Evolutionary conservation across 2,888 invertebrate genomes (phyloP).

Genomic region (Chrysina gloriosa): DNA sequence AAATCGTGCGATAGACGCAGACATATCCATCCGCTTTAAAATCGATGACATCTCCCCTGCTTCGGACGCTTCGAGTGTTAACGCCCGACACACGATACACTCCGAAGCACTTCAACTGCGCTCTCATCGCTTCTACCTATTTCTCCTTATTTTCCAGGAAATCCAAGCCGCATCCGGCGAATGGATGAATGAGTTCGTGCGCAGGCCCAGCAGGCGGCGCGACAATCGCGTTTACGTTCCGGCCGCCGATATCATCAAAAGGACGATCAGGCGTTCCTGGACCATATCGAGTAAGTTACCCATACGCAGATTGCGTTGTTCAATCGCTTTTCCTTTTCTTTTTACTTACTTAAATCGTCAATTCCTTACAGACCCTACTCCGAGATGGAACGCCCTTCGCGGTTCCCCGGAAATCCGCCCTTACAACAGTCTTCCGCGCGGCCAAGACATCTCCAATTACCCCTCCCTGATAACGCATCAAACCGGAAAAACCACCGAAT

Average conservation of each 20-base stretch:
- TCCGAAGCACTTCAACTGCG: neutral
- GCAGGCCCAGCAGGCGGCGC: constrained; percentile 67
- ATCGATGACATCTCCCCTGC: no score
- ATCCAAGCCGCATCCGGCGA: constrained; percentile 76
- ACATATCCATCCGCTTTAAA: no score
- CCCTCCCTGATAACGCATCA: constrained; percentile 60
- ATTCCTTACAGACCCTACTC: constrained; percentile 66
- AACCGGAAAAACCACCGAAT: no score
- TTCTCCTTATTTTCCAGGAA: constrained; percentile 69
- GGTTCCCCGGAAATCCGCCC: constrained; percentile 70
- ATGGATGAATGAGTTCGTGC: constrained; percentile 75
- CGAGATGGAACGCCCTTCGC: constrained; percentile 67
- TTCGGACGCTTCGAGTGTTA: no score
- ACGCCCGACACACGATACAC: neutral
- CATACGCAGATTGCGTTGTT: neutral
- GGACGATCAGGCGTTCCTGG: constrained; percentile 77
- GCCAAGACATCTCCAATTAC: constrained; percentile 65
- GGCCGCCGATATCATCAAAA: constrained; percentile 74
- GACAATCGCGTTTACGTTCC: constrained; percentile 67
- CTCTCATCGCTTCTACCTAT: no score
- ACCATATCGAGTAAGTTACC: constrained; percentile 75
- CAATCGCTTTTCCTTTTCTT: neutral
- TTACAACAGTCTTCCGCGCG: constrained; percentile 72
- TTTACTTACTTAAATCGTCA: neutral
- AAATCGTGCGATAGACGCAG: no score